Base-by-base conservation (phyloP, 1,140 invertebrate genomes). In the Vollenhovia emeryi region DNA sequence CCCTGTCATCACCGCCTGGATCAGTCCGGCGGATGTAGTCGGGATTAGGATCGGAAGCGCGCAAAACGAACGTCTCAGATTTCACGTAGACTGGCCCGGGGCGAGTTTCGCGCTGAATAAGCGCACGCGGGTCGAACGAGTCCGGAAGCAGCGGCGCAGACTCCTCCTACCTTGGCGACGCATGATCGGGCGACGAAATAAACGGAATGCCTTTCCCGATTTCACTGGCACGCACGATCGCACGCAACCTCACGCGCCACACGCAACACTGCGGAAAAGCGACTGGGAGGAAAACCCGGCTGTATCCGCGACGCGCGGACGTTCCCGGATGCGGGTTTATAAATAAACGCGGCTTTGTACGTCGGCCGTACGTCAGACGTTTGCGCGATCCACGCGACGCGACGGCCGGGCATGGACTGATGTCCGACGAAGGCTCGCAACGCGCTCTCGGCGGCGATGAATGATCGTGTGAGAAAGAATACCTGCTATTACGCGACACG, bases 361-460 rank as follows among this genome's bases (percentile, higher is more conserved):
- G 21, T n/a, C n/a, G n/a, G n/a, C n/a, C 13, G 11, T 13, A 45
- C 6, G 36, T 18, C 48, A 36, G 33, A 33, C 30, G 43, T 6
- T 9, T 9, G 48, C 6, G 18, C 6, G 55, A 71, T 76, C 83
- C 69, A 62, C 69, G 57, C 84, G n/a, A 68, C 15, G 21, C 87
- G 30, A 36, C 66, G 69, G 71, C 76, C 69, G 69, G 15, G 24
- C 43, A 76, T 69, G 30, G 24, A 89, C 87, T 89, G 87, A 87
- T 36, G 74, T 69, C n/a, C 36, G 30, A 80, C 60, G 66, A 74
- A 48, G 55, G 4, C 43, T 48, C 33, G 64, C 33, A 45, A 59
- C 3, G 52, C 33, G 43, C 52, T 45, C 66, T 7, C 59, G 27
- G 43, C 18, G 4, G 13, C 59, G 64, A 33, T 55, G 33, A 59